These are phyloP conservation scores for Zaprionus davidi DNA, from an alignment of 1,140 invertebrate genomes.

Conservation along the genomic window DNA sequence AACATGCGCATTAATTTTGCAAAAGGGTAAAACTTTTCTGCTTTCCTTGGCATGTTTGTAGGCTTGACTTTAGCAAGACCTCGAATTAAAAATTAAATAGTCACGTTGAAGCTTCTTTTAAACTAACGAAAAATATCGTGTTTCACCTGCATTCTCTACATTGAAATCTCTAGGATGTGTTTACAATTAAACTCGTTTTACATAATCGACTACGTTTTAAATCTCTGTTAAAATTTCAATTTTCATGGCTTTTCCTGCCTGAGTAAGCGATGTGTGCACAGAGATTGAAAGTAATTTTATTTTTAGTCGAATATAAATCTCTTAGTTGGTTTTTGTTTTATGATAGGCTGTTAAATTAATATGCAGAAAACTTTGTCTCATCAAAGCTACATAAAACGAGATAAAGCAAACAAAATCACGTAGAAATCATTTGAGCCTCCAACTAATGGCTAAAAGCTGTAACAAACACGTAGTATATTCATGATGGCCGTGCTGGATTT, in stretches of 20 bases:
- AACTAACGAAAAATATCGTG: not conserved
- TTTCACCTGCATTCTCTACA: not conserved
- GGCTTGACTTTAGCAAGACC: constrained; percentile 16
- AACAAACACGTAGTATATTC: constrained; percentile 29
- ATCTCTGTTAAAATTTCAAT: not conserved
- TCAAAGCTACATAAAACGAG: constrained; percentile 41
- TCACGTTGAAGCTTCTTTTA: constrained; percentile 29
- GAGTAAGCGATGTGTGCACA: not conserved
- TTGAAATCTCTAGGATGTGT: no score
- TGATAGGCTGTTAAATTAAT: constrained; percentile 28
- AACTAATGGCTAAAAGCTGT: constrained; percentile 33
- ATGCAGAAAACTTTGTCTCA: constrained; percentile 42
- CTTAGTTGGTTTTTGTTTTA: constrained; percentile 9
- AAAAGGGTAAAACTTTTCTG: constrained; percentile 48
- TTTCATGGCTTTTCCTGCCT: not conserved
- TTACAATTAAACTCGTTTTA: no score
- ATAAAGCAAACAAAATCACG: constrained; percentile 26
- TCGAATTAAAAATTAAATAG: constrained; percentile 64
- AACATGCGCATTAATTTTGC: constrained; percentile 67
- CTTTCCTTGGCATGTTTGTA: constrained; percentile 16
- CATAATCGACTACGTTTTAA: no score
- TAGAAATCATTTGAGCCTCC: constrained; percentile 15
- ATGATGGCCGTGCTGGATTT: constrained; percentile 56
- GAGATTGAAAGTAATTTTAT: not conserved
- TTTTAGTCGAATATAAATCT: not conserved